Conservation (phyloP, 2,888 invertebrate species). For the Synanthedon myopaeformis region DNA sequence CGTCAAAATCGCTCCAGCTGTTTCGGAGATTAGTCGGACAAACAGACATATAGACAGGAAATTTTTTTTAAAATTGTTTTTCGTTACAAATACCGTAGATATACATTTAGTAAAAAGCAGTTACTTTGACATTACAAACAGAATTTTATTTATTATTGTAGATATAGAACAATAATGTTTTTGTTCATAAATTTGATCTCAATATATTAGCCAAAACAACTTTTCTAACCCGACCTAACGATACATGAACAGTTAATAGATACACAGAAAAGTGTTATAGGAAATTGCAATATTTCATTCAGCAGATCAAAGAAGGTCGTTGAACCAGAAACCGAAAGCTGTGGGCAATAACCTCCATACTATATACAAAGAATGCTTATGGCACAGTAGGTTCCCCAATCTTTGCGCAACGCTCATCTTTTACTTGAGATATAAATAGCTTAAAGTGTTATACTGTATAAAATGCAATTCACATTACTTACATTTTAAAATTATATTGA, state of each 20-base stretch:
- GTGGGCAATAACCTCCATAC: slow-evolving; percentile 2
- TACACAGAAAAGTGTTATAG: slow-evolving; percentile 4
- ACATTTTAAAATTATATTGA: too few species aligned
- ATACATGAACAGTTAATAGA: slow-evolving; percentile 19
- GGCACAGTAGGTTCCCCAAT: neutral
- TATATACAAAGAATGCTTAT: neutral
- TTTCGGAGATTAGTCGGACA: too few species aligned
- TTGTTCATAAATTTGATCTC: too few species aligned
- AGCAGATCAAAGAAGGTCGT: slow-evolving; percentile 51
- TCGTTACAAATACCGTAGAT: too few species aligned
- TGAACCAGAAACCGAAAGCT: slow-evolving; percentile 44
- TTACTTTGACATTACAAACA: too few species aligned
- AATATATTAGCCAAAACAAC: too few species aligned
- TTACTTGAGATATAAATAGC: slow-evolving; percentile 1
- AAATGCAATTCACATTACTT: neutral
- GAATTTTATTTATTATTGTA: too few species aligned
- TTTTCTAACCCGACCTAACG: slow-evolving; percentile 1
- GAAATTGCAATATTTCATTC: slow-evolving; percentile 45
- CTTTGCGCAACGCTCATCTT: slow-evolving; percentile 8
- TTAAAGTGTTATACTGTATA: neutral
- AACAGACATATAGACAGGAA: too few species aligned
- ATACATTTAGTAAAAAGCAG: too few species aligned
- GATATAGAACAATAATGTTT: too few species aligned
- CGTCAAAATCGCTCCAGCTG: too few species aligned
- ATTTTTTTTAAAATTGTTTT: too few species aligned